Base-by-base conservation (phyloP, 2,797 vertebrate genomes). In the Sternarchorhynchus goeldii region DNA sequence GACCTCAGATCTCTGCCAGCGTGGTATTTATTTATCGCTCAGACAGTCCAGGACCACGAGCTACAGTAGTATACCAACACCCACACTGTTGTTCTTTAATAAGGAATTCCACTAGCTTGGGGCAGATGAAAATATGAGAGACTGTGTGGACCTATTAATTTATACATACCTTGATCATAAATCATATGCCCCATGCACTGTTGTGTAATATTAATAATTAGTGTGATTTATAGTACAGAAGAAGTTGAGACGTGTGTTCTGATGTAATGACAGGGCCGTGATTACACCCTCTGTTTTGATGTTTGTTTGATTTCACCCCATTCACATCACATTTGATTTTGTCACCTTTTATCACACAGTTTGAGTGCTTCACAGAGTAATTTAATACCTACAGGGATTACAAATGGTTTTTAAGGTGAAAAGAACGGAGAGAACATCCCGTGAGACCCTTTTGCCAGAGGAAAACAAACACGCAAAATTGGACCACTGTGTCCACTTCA, bases 21-120 rank as follows among this genome's bases (percentile, higher is more conserved):
- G 63, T 65, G 81, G 75, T 86, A 84, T 83, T 86, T 83, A 84
- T 84, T 81, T 71, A 66, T 60, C 1, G 57, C 25, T 25, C 25
- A 77, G 55, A 66, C 69, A 58, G 67, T 77, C 66, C 60, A 45
- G 64, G 73, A 65, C 18, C 60, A 72, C 72, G 79, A 76, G 67
- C 73, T 68, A 60, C 67, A 59, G 68, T 53, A 59, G 79, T 25
- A 16, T 65, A 21, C 31, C 2, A 14, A 0, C 14, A 17, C 12
- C 50, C 17, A 50, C 31, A 50, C 63, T 39, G 65, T 75, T 55
- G 67, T 73, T 65, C 39, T 81, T 79, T 57, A 81, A 65, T 69
- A 73, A 81, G 73, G 81, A 80, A 56, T 80, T 81, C 81, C 72
- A 69, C 71, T 64, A 82, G 66, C 75, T 21, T 73, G 75, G 76